Percentiles rank a stretch among this genome's conserved stretches.
These are phyloP conservation scores for Sigmodon hispidus DNA, from an alignment of 2,113 vertebrate species.

Conservation along the genomic window DNA sequence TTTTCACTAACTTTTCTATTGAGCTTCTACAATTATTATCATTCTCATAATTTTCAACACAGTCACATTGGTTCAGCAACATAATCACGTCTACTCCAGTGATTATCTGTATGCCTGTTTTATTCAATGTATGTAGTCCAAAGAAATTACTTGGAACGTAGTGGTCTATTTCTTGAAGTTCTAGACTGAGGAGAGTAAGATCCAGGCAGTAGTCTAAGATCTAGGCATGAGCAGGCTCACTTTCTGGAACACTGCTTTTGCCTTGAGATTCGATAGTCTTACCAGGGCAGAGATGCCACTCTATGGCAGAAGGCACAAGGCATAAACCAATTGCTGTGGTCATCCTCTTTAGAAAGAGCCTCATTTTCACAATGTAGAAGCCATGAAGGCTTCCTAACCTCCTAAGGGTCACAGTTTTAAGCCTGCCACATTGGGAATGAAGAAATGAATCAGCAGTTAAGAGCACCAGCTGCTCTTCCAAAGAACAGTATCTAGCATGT, in stretches of 20 bases:
- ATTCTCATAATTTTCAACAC: not conserved
- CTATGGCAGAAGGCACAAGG: not conserved
- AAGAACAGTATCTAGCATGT: not conserved
- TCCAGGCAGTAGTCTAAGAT: not conserved
- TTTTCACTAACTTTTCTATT: slow-evolving; percentile 10
- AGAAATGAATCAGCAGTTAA: not conserved
- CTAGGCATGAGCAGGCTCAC: not conserved
- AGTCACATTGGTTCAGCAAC: not conserved
- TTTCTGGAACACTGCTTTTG: not conserved
- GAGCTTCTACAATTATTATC: not conserved
- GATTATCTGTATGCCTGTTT: not conserved
- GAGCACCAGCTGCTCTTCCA: not conserved
- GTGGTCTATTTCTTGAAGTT: not conserved
- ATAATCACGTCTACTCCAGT: not conserved
- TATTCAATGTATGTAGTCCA: not conserved
- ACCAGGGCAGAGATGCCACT: too few relatives aligned
- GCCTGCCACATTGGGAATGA: not conserved
- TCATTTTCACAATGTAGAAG: not conserved
- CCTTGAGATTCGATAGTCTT: too few relatives aligned
- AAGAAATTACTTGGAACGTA: not conserved
- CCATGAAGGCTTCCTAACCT: not conserved
- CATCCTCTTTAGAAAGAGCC: not conserved
- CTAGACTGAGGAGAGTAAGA: not conserved
- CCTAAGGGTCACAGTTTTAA: not conserved
- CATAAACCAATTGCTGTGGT: too few relatives aligned